These are phyloP conservation scores for Antrozous pallidus DNA, from an alignment of 2,797 vertebrate species.

Conservation along the genomic window DNA sequence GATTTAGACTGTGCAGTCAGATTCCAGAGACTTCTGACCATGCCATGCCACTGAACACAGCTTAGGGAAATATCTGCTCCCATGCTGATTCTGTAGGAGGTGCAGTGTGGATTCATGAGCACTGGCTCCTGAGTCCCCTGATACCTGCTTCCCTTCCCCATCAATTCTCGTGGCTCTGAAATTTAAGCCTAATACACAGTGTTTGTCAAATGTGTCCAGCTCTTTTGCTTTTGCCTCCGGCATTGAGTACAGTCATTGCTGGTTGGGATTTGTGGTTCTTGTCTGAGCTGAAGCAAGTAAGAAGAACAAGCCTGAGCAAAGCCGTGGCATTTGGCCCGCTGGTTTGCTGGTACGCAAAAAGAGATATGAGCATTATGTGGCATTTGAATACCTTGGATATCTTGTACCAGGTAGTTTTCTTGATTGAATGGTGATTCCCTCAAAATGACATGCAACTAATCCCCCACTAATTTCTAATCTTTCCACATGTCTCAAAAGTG, in stretches of 20 bases:
- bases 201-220: neutral
- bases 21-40: neutral
- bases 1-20: neutral
- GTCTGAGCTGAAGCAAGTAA: neutral
- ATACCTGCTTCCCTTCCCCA: neutral
- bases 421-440: neutral
- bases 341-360: neutral
- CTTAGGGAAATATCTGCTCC: neutral
- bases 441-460: neutral
- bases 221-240: neutral
- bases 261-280: neutral
- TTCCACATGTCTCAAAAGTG: neutral
- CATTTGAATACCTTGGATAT: neutral
- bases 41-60: rapidly evolving
- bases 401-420: neutral
- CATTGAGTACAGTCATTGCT: neutral
- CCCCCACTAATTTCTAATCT: neutral
- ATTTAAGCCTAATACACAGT: neutral
- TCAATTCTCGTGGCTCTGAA: neutral
- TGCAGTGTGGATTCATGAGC: rapidly evolving
- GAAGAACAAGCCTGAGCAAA: neutral
- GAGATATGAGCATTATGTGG: neutral
- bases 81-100: rapidly evolving
- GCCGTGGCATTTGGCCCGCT: no score
- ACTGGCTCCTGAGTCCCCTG: neutral